Evolutionary conservation across 2,888 invertebrate species (phyloP).

Genomic region (Artemia sp.): DNA sequence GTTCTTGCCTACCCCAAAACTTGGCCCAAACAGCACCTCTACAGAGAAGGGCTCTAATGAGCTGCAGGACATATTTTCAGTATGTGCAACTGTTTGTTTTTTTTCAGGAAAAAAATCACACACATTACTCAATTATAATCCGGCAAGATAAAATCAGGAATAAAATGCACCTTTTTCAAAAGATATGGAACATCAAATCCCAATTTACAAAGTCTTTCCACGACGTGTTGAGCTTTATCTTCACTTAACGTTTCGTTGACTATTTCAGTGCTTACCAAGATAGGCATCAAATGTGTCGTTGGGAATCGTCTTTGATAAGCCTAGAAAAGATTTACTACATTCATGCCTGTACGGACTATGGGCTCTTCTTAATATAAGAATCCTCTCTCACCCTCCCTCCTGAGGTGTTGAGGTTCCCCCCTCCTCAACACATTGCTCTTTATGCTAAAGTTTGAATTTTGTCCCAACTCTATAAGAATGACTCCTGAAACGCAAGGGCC

Average conservation of each 20-base stretch:
- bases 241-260: constrained; percentile 55
- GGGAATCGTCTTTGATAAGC: constrained; percentile 88
- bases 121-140: background rate
- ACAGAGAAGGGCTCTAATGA: no score
- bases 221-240: constrained; percentile 57
- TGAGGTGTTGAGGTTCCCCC: no score
- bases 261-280: constrained; percentile 72
- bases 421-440: no score
- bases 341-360: background rate
- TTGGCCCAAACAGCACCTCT: no score
- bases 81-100: background rate
- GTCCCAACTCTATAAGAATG: no score
- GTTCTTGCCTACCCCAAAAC: no score
- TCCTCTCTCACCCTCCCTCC: background rate
- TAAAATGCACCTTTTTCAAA: constrained; percentile 56
- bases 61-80: no score
- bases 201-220: constrained; percentile 68
- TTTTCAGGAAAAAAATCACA: background rate
- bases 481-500: no score
- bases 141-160: background rate
- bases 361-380: background rate
- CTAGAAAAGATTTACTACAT: constrained; percentile 37
- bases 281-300: constrained; percentile 80
- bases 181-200: constrained; percentile 86
- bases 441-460: no score